Percentiles rank a stretch among this genome's conserved stretches.
phyloP scores from a whole-genome alignment of 2,888 invertebrate genomes.

The Chironomus riparius region DNA sequence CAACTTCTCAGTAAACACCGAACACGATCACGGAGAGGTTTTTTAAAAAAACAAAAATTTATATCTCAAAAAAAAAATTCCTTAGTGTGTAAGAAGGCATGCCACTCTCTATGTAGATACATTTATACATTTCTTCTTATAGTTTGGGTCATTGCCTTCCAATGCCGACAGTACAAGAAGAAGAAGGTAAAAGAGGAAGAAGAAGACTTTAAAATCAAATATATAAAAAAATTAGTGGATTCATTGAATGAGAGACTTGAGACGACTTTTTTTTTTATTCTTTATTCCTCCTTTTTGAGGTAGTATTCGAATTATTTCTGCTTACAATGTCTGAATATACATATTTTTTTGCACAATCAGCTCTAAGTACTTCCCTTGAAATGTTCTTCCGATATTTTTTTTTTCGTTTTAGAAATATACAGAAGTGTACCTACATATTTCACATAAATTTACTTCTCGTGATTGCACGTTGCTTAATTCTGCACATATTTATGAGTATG shows the following conservation, averaged over 20 bases:
- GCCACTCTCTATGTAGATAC: background rate
- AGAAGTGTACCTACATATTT: too few relatives aligned
- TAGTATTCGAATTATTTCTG: background rate
- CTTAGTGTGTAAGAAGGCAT: background rate
- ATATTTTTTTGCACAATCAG: too few relatives aligned
- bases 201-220: background rate
- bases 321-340: too few relatives aligned
- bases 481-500: too few relatives aligned
- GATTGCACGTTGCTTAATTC: too few relatives aligned
- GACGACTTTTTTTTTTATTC: background rate
- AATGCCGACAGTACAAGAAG: background rate
- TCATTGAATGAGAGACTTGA: background rate
- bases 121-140: background rate
- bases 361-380: too few relatives aligned
- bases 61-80: background rate
- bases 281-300: background rate
- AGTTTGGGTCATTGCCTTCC: slow-evolving; percentile 6
- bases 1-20: background rate
- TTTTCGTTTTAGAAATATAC: too few relatives aligned
- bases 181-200: background rate
- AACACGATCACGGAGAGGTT: background rate
- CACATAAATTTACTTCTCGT: too few relatives aligned
- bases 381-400: too few relatives aligned
- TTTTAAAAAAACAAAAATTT: background rate
- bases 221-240: background rate